Percentiles rank a stretch among this genome's conserved stretches.
These are phyloP conservation scores for Edolisoma coerulescens DNA, from an alignment of 2,113 vertebrate species.

Conservation along the genomic window DNA sequence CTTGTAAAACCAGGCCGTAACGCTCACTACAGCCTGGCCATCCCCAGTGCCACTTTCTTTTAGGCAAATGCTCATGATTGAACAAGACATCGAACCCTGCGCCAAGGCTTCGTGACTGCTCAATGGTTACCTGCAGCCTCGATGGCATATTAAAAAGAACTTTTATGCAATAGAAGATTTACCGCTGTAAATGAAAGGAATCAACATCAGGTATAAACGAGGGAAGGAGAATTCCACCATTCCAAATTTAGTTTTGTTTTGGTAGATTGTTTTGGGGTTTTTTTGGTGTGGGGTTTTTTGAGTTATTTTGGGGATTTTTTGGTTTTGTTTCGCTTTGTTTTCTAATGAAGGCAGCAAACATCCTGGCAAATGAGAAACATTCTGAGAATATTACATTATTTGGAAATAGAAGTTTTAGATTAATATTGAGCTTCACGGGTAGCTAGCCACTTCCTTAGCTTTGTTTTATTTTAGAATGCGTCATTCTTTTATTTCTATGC, in stretches of 20 bases:
- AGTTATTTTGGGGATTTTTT: background rate
- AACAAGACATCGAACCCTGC: background rate
- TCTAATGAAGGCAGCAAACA: background rate
- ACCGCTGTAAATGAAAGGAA: background rate
- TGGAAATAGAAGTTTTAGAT: background rate
- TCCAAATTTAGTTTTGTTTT: background rate
- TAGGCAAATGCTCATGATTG: fast-evolving
- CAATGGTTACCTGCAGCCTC: background rate
- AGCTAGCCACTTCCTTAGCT: conserved; percentile 16
- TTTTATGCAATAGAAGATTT: background rate
- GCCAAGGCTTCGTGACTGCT: background rate
- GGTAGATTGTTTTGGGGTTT: too few species aligned
- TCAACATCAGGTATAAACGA: background rate
- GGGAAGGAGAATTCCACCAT: background rate
- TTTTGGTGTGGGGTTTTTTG: background rate
- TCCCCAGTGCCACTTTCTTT: background rate
- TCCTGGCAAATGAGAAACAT: background rate
- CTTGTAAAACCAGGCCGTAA: background rate
- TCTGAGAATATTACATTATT: background rate
- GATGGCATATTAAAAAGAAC: fast-evolving
- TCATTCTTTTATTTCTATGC: conserved; percentile 31
- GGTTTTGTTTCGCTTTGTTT: background rate
- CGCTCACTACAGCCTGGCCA: background rate
- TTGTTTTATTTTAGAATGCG: conserved; percentile 23
- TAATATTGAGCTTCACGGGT: background rate